Base-by-base conservation (phyloP, 2,888 invertebrate species). In the Galerucella pusilla region DNA sequence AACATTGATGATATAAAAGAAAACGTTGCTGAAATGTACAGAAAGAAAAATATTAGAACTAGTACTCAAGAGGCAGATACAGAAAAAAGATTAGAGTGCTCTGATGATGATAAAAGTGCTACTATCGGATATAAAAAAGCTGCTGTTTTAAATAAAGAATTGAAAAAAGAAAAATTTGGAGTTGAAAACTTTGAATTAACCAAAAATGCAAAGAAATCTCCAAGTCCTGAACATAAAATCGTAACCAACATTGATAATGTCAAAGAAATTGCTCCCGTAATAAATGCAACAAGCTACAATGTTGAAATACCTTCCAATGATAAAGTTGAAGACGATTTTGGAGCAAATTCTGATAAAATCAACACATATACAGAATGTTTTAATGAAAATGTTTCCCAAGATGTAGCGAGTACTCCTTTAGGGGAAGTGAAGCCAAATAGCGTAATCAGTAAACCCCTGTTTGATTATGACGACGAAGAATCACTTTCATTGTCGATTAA, bases 391-490 rank as follows among this genome's bases (percentile, higher is more conserved):
- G 35, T 35, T 35, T 5, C 6, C 35, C 35, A 35, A 35, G 12
- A 49, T 49, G 12, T 14, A 49, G 5, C 49, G 14, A 49, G 49
- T 49, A 49, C 12, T 14, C 14, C 49, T 0, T 49, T 49, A 12
- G 49, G 49, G 14, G 49, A 49, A 9, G 35, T 42, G 7, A 9
- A 42, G 7, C 7, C 7, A 42, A 42, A 42, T 42, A 42, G 7
- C 7, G 35, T 42, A 42, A 14, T 49, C 49, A 14, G 14, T 12
- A 49, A 49, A 49, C 14, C 14, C 14, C 14, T 14, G 2, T 49
- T 57, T 14, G 52, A 68, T 28, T 70, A 46, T 25, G 57, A 71
- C 35, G 68, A 68, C n/a, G 73, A 68, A 28, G 70, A 67, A 49
- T 64, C 60, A 20, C 11, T 68, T 60, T 46, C 68, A 7, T 60